Conservation (phyloP, 1,140 invertebrate species). For the Plectus sambesii region DNA sequence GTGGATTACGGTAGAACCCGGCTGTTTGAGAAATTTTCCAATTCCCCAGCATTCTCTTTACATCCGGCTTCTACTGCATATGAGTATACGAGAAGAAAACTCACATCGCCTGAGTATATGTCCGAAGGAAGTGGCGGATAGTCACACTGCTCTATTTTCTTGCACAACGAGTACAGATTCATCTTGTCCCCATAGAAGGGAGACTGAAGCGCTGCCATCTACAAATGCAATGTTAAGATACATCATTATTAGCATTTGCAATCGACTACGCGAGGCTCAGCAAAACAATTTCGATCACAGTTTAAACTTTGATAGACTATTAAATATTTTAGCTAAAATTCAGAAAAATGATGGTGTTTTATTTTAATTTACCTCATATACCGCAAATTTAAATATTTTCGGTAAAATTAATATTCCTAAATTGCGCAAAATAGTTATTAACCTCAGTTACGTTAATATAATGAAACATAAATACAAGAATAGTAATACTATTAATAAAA, state of each 20-base stretch:
- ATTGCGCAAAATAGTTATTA: too few species aligned
- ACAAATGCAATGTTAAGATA: slow-evolving; percentile 14
- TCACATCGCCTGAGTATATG: slow-evolving; percentile 56
- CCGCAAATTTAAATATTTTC: too few species aligned
- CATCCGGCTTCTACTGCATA: too few species aligned
- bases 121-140: slow-evolving; percentile 59
- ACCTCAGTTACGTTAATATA: too few species aligned
- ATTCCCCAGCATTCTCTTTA: too few species aligned
- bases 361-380: too few species aligned
- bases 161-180: slow-evolving; percentile 58
- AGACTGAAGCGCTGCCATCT: slow-evolving; percentile 61
- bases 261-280: slow-evolving; percentile 7
- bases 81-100: too few species aligned
- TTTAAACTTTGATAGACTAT: too few species aligned
- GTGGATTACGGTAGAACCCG: slow-evolving; percentile 5
- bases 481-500: slow-evolving; percentile 4
- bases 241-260: slow-evolving; percentile 11
- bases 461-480: slow-evolving; percentile 4
- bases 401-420: too few species aligned
- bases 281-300: too few species aligned
- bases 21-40: neutral
- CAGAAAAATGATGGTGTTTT: too few species aligned
- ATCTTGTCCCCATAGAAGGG: slow-evolving; percentile 61
- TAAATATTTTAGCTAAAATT: too few species aligned
- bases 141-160: slow-evolving; percentile 59